Evolutionary conservation across 2,797 vertebrate species (phyloP), one percentile per base, ranked within the genome.

Genomic region (Sebastes taczanowskii): DNA sequence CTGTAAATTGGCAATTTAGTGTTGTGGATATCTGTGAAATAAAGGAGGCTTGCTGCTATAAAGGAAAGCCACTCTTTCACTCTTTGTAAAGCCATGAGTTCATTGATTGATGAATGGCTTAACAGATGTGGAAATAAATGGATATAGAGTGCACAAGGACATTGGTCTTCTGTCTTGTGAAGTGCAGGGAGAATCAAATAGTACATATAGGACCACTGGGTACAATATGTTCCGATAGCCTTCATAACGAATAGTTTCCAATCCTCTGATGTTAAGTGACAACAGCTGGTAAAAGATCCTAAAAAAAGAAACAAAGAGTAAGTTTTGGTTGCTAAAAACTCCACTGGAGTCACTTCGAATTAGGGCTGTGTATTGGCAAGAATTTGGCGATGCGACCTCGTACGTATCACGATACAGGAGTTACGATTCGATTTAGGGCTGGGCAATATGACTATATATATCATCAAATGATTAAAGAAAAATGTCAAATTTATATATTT

Each of bases 51-150:
- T 62, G 77, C 76, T 74, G 72, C 81, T 74, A 72, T 84, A 80
- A 87, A 88, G 83, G 77, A 81, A 83, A 82, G 83, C 78, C 86
- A 68, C 73, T 87, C 78, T 69, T 77, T 78, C 80, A 64, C 64
- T 85, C 80, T 38, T 65, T 73, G 68, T 80, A 85, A 90, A 92
- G 89, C 77, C 69, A 65, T 77, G 60, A 84, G 71, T 87, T 89
- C 80, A 92, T 88, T 95, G 93, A 96, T 93, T 94, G 93, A 95
- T 92, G 91, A 94, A 93, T 94, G 91, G 83, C 87, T 88, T 49
- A 74, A 91, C 82, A 92, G 86, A 91, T 89, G 91, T 93, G 90
- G 86, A 94, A 93, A 92, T 87, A 88, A 91, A 93, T 86, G 80
- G 80, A 80, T 79, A 72, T 74, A 80, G 74, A 79, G 86, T 84